These are phyloP conservation scores for Archips xylosteana DNA, from an alignment of 2,888 invertebrate species.

Conservation along the genomic window DNA sequence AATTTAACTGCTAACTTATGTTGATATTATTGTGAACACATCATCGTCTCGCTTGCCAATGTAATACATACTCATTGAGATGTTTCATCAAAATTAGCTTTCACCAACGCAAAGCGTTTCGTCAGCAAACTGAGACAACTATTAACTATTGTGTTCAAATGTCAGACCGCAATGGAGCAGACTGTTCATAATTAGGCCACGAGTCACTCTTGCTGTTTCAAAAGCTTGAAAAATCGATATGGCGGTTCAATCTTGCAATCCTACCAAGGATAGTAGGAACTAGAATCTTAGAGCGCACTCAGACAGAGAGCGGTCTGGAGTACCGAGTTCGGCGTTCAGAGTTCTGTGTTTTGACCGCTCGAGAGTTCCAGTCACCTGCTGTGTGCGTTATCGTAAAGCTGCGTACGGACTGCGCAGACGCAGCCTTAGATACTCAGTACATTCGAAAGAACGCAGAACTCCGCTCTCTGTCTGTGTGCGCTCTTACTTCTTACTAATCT, in stretches of 20 bases:
- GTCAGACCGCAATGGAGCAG: conserved; percentile 14
- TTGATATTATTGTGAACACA: neutral
- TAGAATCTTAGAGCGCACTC: no score
- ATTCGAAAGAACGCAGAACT: no score
- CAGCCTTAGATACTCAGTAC: no score
- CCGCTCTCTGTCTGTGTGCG: no score
- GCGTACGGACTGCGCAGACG: no score
- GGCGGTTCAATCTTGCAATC: neutral
- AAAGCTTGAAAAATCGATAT: neutral
- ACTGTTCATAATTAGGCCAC: neutral
- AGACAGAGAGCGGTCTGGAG: no score
- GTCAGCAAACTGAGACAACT: conserved; percentile 10
- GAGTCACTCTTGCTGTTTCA: neutral
- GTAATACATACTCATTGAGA: conserved; percentile 1
- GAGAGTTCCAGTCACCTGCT: no score
- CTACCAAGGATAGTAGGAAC: no score
- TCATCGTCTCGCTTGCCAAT: neutral
- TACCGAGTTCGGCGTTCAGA: no score
- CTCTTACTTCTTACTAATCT: no score
- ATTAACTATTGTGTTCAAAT: conserved; percentile 22
- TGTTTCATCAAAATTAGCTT: conserved; percentile 20
- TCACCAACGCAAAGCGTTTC: conserved; percentile 11
- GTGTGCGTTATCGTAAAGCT: no score
- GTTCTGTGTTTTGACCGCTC: no score
- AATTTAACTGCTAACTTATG: neutral